Conservation (phyloP, 2,797 vertebrate species). For the Dicrostonyx torquatus region DNA sequence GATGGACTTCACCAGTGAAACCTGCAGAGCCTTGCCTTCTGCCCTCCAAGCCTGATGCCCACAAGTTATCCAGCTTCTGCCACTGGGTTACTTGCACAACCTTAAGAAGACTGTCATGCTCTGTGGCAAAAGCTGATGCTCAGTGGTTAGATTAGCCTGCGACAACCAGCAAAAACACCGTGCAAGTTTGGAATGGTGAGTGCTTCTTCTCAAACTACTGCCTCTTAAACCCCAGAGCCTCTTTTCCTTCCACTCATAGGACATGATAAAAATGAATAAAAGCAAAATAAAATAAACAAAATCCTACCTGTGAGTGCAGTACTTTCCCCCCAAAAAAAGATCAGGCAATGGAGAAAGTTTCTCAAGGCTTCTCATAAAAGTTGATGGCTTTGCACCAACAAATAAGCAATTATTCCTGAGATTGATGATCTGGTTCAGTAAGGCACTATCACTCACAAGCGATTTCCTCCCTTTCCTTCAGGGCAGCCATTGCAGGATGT, state of each 20-base stretch:
- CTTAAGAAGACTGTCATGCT: not conserved
- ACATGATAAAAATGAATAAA: not conserved
- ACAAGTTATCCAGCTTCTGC: not conserved
- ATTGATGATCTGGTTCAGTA: constrained; percentile 29
- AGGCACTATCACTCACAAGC: constrained; percentile 15
- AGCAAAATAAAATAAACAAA: not conserved
- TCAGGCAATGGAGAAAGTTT: not conserved
- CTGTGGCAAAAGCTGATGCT: not conserved
- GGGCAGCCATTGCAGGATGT: constrained; percentile 52
- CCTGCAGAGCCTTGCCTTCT: not conserved
- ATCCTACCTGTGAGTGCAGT: not conserved
- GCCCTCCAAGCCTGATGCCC: not conserved
- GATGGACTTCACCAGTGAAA: not conserved
- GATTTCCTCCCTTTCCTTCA: constrained; percentile 33
- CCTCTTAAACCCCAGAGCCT: not conserved
- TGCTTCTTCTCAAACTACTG: not conserved
- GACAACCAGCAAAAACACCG: not conserved
- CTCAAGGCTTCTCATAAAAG: not conserved
- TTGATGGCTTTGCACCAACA: constrained; percentile 1
- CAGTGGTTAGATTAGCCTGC: not conserved
- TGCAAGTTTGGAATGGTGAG: not conserved
- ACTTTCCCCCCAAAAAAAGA: not conserved
- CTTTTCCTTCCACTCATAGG: not conserved
- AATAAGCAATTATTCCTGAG: constrained; percentile 62
- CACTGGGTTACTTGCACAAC: not conserved